A percentile compares a stretch with the other conserved stretches of the same genome.
These are phyloP conservation scores for Sitobion miscanthi DNA, from an alignment of 1,140 invertebrate genomes.

Conservation along the genomic window DNA sequence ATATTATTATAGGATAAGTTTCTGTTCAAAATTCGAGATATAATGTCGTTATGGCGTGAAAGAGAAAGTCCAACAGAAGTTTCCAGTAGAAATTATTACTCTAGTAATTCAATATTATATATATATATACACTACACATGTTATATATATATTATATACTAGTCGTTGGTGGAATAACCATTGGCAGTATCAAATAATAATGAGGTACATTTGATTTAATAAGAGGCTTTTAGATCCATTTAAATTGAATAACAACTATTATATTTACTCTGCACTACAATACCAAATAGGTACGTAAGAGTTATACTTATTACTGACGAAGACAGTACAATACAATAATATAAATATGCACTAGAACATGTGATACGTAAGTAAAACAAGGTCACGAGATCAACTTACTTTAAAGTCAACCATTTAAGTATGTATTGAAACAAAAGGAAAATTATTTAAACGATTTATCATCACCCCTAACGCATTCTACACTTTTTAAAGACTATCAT, in stretches of 20 bases:
- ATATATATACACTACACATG: not conserved
- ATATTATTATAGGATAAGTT: not conserved
- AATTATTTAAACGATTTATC: not conserved
- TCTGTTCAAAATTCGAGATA: not conserved
- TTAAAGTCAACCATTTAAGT: not conserved
- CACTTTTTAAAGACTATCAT: not conserved
- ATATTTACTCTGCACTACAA: not conserved
- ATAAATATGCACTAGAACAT: too few relatives aligned
- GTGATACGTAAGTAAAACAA: not conserved
- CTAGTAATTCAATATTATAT: not conserved
- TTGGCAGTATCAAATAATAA: not conserved
- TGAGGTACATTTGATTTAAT: not conserved
- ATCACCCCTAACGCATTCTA: not conserved
- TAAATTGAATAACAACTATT: not conserved
- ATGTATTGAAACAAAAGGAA: not conserved
- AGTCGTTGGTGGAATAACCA: not conserved
- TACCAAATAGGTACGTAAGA: too few relatives aligned
- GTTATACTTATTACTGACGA: too few relatives aligned
- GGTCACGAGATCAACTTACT: not conserved
- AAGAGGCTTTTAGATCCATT: not conserved
- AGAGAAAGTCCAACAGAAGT: not conserved
- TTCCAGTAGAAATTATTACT: not conserved
- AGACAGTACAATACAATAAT: too few relatives aligned
- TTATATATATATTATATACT: not conserved
- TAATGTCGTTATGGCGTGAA: not conserved